A percentile compares a stretch with the other conserved stretches of the same genome.
Conservation (phyloP, 1,140 invertebrate species). For the Polyergus mexicanus region DNA sequence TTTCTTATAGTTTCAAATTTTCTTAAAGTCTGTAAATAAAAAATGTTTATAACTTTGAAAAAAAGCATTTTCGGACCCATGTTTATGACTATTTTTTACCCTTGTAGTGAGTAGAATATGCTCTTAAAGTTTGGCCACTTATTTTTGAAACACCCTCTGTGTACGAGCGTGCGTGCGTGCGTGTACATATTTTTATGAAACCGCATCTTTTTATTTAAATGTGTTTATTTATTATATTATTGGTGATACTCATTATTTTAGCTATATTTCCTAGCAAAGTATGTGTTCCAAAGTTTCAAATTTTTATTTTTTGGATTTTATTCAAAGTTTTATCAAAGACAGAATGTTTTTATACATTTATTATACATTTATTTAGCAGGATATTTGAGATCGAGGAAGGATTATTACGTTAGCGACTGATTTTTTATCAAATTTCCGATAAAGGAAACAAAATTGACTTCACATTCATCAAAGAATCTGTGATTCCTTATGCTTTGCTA, state of each 20-base stretch:
- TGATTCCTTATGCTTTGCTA: slow-evolving; percentile 35
- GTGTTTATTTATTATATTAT: background rate
- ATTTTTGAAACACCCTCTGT: too few species aligned
- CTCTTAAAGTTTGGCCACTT: too few species aligned
- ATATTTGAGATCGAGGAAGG: background rate
- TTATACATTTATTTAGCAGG: background rate
- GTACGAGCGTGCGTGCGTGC: too few species aligned
- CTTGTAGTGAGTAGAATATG: too few species aligned
- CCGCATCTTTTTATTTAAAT: slow-evolving; percentile 12
- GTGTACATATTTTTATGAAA: background rate
- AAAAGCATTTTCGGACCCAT: too few species aligned
- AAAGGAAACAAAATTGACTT: background rate
- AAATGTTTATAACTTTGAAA: too few species aligned
- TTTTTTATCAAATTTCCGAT: slow-evolving; percentile 23
- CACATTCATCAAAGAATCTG: slow-evolving; percentile 6
- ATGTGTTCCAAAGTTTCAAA: background rate
- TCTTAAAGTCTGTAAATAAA: too few species aligned
- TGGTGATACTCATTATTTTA: background rate
- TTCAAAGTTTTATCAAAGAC: background rate
- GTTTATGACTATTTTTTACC: too few species aligned
- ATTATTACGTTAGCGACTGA: background rate
- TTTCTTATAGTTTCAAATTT: too few species aligned
- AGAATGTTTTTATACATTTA: too few species aligned
- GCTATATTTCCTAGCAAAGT: background rate
- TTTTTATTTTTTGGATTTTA: background rate